phyloP scores from a whole-genome alignment of 2,113 vertebrate species.

The Peromyscus leucopus region DNA sequence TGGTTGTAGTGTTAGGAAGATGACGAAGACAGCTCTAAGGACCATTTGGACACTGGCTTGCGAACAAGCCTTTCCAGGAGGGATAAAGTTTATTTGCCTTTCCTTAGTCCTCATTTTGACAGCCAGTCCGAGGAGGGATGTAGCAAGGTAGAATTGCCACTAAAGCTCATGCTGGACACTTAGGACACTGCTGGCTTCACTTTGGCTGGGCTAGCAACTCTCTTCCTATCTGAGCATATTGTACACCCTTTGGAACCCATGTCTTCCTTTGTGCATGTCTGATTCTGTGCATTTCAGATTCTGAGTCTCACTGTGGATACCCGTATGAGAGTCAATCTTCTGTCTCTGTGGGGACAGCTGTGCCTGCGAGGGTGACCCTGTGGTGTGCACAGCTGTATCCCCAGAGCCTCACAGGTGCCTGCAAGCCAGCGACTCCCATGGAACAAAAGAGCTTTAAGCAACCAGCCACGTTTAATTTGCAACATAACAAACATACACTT shows the following conservation, averaged over 20 bases:
- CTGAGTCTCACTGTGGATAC: neutral
- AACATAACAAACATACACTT: neutral
- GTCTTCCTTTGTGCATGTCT: slow-evolving; percentile 10
- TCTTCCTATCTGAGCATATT: neutral
- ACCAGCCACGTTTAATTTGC: neutral
- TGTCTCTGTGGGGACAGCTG: too few relatives aligned
- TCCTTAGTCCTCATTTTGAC: slow-evolving; percentile 12
- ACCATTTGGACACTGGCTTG: neutral
- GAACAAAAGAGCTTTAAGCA: neutral
- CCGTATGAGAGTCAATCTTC: too few relatives aligned
- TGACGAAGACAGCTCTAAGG: neutral
- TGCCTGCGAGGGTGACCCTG: neutral
- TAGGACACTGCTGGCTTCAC: neutral
- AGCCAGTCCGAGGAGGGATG: neutral
- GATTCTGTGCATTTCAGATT: slow-evolving; percentile 44
- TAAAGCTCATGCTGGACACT: neutral
- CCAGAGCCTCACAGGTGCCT: neutral
- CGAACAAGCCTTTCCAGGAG: neutral
- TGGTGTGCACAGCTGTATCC: rapidly evolving
- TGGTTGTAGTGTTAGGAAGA: neutral
- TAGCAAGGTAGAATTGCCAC: neutral
- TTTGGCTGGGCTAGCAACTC: neutral
- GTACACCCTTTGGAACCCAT: neutral
- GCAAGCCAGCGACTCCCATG: neutral
- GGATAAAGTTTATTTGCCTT: slow-evolving; percentile 18